Evolutionary conservation across 35 echinoderm and acorn worm species (phyloP).

Genomic region (Ophiothrix spiculata): DNA sequence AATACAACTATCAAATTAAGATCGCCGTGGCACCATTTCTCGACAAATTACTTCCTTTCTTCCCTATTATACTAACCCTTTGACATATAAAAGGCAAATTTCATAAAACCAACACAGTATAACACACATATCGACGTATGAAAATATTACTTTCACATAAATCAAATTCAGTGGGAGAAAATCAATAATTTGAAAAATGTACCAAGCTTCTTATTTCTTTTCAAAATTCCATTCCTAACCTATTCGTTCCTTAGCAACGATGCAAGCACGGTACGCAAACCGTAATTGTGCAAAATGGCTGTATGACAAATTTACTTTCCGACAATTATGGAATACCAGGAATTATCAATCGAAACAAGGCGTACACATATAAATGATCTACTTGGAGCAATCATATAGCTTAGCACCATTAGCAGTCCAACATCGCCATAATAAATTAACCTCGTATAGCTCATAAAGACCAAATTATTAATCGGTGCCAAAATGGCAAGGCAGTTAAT

Average conservation of each 20-base stretch:
- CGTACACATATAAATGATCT: neutral
- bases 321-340: neutral
- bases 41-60: no score
- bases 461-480: neutral
- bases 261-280: no score
- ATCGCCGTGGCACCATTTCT: no score
- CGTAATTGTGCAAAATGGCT: no score
- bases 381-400: neutral
- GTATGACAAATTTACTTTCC: neutral
- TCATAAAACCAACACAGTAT: no score
- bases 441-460: neutral
- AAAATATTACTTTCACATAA: no score
- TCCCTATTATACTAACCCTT: no score
- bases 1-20: no score
- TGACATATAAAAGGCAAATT: no score
- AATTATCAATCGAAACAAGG: neutral
- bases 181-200: no score
- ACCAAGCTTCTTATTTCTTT: neutral
- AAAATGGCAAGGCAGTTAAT: neutral
- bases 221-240: neutral
- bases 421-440: conserved; percentile 8
- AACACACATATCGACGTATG: no score
- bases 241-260: neutral
- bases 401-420: neutral
- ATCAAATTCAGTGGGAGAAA: no score